These are phyloP conservation scores for Mesorhabditis sp. DNA, from an alignment of 2,888 invertebrate genomes.

Conservation along the genomic window DNA sequence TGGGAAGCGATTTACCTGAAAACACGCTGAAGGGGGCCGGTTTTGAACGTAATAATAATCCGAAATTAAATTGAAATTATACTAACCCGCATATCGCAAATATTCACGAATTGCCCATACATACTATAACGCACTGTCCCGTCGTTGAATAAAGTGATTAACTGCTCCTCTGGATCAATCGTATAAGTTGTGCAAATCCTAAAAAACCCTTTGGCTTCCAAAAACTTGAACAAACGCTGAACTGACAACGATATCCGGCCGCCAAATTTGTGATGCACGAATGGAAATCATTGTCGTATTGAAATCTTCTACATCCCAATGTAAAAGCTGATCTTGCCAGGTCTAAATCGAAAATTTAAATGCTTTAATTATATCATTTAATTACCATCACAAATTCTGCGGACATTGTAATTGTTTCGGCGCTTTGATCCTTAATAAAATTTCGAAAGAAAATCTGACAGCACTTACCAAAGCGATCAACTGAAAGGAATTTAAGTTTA, in stretches of 20 bases:
- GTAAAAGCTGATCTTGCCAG: neutral
- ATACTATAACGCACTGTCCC: conserved; percentile 26
- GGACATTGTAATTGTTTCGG: conserved; percentile 4
- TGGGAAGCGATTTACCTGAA: conserved; percentile 31
- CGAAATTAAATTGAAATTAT: neutral
- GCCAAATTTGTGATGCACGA: neutral
- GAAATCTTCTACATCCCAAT: neutral
- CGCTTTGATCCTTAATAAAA: neutral
- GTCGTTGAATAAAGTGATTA: conserved; percentile 27
- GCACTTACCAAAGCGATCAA: neutral
- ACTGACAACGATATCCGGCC: conserved; percentile 2
- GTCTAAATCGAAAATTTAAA: neutral
- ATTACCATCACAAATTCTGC: conserved; percentile 4
- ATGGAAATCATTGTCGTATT: neutral
- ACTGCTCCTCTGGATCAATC: conserved; percentile 23
- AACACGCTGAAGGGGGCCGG: neutral
- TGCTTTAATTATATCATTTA: neutral
- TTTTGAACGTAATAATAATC: neutral
- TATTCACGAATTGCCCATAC: conserved; percentile 11
- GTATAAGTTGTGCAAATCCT: neutral
- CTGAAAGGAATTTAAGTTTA: neutral
- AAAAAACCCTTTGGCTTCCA: too few species aligned
- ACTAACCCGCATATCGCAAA: conserved; percentile 5
- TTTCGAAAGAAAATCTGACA: neutral
- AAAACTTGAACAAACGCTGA: neutral